These are phyloP conservation scores for Morus bassanus DNA, from an alignment of 2,797 vertebrate genomes.

Conservation along the genomic window DNA sequence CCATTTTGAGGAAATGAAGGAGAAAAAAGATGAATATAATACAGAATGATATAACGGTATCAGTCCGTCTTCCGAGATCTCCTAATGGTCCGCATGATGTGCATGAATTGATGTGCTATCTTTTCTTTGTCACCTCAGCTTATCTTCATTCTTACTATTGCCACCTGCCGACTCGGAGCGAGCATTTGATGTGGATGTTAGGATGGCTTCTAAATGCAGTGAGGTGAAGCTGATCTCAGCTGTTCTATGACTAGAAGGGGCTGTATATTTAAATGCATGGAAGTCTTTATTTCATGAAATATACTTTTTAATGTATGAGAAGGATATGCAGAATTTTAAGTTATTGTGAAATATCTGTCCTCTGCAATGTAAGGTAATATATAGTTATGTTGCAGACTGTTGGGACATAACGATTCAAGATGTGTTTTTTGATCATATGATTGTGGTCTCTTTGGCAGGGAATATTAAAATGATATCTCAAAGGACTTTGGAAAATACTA, in stretches of 20 bases:
- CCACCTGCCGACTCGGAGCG: not conserved
- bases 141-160: not conserved
- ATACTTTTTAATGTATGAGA: accelerated
- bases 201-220: accelerated
- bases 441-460: not conserved
- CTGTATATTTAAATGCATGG: not conserved
- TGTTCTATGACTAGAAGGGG: not conserved
- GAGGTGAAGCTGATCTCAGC: not conserved
- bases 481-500: not conserved
- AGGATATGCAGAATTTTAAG: not conserved
- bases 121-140: not conserved
- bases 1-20: not conserved
- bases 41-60: accelerated
- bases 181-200: not conserved
- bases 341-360: not conserved
- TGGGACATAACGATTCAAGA: not conserved
- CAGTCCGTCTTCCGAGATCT: not conserved
- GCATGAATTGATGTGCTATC: too few species aligned
- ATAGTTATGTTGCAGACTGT: not conserved
- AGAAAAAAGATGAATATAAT: not conserved
- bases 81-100: not conserved
- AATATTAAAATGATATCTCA: not conserved
- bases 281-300: not conserved
- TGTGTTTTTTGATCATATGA: not conserved
- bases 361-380: not conserved